Percentiles rank a stretch among this genome's conserved stretches.
Conservation (phyloP, 2,888 invertebrate genomes). For the Thecocarcelia acutangulata region DNA sequence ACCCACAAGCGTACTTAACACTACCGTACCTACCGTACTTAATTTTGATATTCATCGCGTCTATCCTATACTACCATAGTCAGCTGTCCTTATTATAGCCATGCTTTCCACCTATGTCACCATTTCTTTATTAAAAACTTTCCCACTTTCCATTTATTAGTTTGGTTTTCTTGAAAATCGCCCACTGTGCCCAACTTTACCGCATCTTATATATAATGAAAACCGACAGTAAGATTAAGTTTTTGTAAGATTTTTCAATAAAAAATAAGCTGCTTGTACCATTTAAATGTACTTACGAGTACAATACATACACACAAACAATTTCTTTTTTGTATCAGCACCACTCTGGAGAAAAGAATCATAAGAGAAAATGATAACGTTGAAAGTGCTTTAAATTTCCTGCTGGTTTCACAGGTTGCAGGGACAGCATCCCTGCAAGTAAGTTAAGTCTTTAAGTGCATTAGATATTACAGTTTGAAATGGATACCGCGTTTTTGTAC, state of each 20-base stretch:
- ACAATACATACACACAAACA: background rate
- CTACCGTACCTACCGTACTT: no score
- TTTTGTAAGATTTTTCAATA: constrained; percentile 58
- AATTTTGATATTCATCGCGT: no score
- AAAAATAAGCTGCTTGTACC: constrained; percentile 62
- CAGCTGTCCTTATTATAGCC: no score
- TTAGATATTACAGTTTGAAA: constrained; percentile 49
- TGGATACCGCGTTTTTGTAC: constrained; percentile 10
- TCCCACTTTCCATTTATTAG: no score
- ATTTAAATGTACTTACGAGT: constrained; percentile 47
- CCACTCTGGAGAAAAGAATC: background rate
- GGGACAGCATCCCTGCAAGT: background rate
- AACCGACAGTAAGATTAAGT: constrained; percentile 47
- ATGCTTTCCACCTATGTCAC: no score
- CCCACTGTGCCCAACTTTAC: background rate
- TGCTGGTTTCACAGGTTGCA: background rate
- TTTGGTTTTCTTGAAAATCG: no score
- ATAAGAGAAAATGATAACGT: constrained; percentile 18
- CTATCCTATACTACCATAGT: no score
- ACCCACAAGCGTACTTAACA: no score
- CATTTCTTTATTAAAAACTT: no score
- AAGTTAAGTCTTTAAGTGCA: constrained; percentile 53
- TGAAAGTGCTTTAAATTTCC: constrained; percentile 39
- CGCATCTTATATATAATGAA: constrained; percentile 43
- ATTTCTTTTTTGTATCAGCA: no score